Evolutionary conservation across 2,797 vertebrate species (phyloP).

Genomic region (Knipowitschia caucasica): DNA sequence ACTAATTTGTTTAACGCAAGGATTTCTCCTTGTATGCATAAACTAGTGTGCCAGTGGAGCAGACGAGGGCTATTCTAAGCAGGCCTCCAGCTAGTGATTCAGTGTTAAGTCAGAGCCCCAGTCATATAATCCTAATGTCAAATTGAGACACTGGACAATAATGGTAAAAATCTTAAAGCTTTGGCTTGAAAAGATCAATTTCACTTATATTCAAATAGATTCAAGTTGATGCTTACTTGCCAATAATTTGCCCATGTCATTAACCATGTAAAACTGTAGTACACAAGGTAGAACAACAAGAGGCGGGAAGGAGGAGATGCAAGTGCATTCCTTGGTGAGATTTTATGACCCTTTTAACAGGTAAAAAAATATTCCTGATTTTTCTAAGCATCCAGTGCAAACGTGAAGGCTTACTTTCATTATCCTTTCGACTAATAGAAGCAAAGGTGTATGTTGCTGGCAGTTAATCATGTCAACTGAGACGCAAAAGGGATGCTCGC

Average conservation of each 20-base stretch:
- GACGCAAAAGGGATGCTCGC: constrained; percentile 16
- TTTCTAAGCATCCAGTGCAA: constrained; percentile 42
- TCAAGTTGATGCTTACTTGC: not conserved
- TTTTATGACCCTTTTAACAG: constrained; percentile 59
- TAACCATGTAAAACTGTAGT: no score
- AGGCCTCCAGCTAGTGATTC: constrained; percentile 63
- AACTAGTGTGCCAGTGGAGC: constrained; percentile 57
- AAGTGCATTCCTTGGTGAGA: constrained; percentile 44
- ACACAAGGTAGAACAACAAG: no score
- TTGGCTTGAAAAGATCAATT: not conserved
- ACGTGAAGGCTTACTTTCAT: constrained; percentile 57
- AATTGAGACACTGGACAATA: constrained; percentile 21
- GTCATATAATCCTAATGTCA: constrained; percentile 48
- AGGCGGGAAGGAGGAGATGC: no score
- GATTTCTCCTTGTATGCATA: constrained; percentile 19
- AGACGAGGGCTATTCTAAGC: constrained; percentile 64
- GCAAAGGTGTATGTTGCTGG: constrained; percentile 15
- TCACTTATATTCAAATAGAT: not conserved
- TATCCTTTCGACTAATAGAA: constrained; percentile 42
- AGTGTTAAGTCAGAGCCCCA: constrained; percentile 59
- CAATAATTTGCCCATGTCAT: not conserved
- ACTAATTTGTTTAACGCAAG: not conserved
- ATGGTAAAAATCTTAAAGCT: not conserved
- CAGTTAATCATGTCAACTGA: constrained; percentile 51
- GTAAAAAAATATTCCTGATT: constrained; percentile 59